Evolutionary conservation across 2,888 invertebrate species (phyloP).

Genomic region (Parnassius smintheus): DNA sequence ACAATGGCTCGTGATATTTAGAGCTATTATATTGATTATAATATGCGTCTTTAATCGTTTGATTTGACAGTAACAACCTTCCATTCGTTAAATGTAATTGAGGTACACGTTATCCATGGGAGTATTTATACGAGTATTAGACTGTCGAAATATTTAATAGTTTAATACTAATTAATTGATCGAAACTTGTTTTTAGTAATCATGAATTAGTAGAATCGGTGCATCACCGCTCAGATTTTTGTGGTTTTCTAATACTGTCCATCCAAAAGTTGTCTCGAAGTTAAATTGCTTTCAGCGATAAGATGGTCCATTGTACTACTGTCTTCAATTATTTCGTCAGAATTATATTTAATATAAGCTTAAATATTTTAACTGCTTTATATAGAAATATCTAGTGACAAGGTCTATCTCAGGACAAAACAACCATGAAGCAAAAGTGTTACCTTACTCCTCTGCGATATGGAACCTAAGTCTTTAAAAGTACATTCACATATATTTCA

Average conservation of each 20-base stretch:
- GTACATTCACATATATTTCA: slow-evolving; percentile 32
- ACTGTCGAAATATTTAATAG: background rate
- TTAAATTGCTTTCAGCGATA: too few relatives aligned
- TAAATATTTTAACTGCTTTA: too few relatives aligned
- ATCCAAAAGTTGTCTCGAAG: too few relatives aligned
- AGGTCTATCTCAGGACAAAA: too few relatives aligned
- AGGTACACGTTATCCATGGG: background rate
- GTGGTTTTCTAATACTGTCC: too few relatives aligned
- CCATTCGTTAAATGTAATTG: background rate
- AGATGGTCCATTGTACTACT: too few relatives aligned
- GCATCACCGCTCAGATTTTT: too few relatives aligned
- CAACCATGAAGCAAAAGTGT: background rate
- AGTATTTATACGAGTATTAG: background rate
- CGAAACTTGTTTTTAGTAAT: background rate
- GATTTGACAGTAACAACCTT: slow-evolving; percentile 7
- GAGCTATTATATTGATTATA: slow-evolving; percentile 12
- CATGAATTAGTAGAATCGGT: too few relatives aligned
- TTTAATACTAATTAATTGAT: background rate
- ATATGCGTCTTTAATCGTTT: slow-evolving; percentile 9
- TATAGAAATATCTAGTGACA: too few relatives aligned
- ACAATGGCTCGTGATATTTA: slow-evolving; percentile 29
- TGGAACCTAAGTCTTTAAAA: slow-evolving; percentile 33
- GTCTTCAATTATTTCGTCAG: too few relatives aligned
- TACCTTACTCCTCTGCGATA: slow-evolving; percentile 20
- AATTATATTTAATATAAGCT: too few relatives aligned